These are phyloP conservation scores for Tragelaphus strepsiceros DNA, from an alignment of 2,113 vertebrate genomes.

Conservation along the genomic window DNA sequence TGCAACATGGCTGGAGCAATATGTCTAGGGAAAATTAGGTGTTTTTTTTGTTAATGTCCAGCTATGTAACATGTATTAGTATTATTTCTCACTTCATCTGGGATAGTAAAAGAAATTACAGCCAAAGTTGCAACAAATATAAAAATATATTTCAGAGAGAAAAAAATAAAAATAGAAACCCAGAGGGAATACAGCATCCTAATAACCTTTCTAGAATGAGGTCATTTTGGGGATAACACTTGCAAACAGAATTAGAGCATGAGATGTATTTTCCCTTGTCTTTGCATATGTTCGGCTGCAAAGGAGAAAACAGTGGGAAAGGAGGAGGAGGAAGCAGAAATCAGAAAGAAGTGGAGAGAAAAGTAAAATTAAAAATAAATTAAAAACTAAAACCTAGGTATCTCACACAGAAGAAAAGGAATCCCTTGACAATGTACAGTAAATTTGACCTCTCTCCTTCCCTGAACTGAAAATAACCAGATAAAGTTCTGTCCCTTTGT, in stretches of 20 bases:
- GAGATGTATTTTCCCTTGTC: neutral
- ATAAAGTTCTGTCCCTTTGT: slow-evolving; percentile 16
- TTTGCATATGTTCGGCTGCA: neutral
- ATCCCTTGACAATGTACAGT: neutral
- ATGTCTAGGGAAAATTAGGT: neutral
- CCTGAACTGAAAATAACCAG: slow-evolving; percentile 8
- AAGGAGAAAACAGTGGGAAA: neutral
- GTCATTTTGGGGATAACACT: neutral
- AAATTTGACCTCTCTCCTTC: slow-evolving; percentile 11
- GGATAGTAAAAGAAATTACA: neutral
- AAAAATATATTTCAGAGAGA: neutral
- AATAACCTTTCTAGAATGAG: neutral
- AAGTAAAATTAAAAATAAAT: neutral
- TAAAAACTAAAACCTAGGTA: neutral
- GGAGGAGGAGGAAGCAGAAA: neutral
- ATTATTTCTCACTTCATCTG: neutral
- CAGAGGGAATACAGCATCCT: neutral
- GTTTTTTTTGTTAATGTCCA: slow-evolving; percentile 33
- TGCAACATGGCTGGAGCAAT: slow-evolving; percentile 25
- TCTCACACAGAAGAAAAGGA: slow-evolving; percentile 2
- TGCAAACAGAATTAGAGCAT: neutral
- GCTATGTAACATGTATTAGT: neutral
- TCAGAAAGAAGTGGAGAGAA: neutral
- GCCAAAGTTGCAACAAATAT: neutral
- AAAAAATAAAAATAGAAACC: neutral